Percentiles rank a stretch among this genome's conserved stretches.
phyloP scores from a whole-genome alignment of 2,797 vertebrate genomes.

The Falco concolor region DNA sequence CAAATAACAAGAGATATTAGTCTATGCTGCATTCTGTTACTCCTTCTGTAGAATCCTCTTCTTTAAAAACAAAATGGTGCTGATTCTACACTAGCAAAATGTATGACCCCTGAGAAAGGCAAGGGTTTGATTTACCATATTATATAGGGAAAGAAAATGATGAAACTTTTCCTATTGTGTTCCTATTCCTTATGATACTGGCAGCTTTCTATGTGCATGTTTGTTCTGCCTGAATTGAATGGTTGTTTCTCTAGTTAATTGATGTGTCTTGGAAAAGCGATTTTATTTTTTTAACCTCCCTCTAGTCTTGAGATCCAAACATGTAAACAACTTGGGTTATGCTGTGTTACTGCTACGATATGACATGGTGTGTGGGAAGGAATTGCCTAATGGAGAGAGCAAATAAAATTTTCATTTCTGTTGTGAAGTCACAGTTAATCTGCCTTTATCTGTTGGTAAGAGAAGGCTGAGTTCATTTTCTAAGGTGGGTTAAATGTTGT shows the following conservation, averaged over 20 bases:
- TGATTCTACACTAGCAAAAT: not conserved
- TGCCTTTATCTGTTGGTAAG: not conserved
- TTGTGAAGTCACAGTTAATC: not conserved
- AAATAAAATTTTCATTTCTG: not conserved
- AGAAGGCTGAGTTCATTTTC: not conserved
- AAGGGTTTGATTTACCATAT: not conserved
- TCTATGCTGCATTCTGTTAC: not conserved
- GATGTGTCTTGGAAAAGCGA: accelerated
- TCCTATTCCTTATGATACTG: not conserved
- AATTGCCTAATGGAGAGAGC: not conserved
- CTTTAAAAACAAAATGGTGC: conserved; percentile 13
- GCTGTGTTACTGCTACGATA: not conserved
- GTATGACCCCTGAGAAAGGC: not conserved
- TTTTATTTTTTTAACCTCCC: not conserved
- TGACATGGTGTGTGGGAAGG: not conserved
- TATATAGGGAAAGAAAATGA: not conserved
- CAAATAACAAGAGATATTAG: not conserved
- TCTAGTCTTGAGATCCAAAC: not conserved
- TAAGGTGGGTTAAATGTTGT: not conserved
- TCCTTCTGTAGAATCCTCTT: not conserved
- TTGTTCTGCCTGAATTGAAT: not conserved
- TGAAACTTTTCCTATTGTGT: not conserved
- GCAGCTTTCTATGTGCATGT: not conserved
- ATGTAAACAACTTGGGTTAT: not conserved
- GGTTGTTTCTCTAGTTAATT: not conserved